phyloP scores from a whole-genome alignment of 2,888 invertebrate species.

The Clanis bilineata region DNA sequence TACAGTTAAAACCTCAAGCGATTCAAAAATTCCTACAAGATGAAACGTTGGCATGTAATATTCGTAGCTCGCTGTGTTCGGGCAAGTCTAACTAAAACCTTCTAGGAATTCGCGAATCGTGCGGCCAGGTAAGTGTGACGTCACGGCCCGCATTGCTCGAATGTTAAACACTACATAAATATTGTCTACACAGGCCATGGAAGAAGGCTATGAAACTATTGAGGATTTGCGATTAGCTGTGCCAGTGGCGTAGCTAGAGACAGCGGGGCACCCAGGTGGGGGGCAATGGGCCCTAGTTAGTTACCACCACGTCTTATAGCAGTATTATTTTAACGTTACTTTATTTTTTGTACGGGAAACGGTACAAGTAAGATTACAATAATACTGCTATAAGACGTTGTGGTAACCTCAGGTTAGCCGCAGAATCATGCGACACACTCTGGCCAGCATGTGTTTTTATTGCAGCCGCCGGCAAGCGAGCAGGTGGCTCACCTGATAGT shows the following conservation, averaged over 20 bases:
- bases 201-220: conserved; percentile 13
- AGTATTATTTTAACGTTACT: no score
- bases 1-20: neutral
- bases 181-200: neutral
- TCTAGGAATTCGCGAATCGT: conserved; percentile 25
- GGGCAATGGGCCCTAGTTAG: neutral
- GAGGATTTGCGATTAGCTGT: conserved; percentile 6
- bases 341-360: no score
- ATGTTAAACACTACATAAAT: conserved; percentile 14
- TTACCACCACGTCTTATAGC: no score
- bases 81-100: conserved; percentile 22
- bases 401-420: no score
- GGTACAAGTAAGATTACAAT: no score
- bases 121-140: conserved; percentile 31
- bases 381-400: no score
- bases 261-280: neutral
- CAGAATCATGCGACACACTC: no score
- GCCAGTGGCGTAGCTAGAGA: neutral
- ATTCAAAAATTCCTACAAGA: neutral
- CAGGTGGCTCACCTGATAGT: no score
- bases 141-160: conserved; percentile 20
- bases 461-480: no score
- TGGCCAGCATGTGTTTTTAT: no score
- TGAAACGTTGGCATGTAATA: neutral
- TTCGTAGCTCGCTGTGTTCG: conserved; percentile 8